Percentiles rank a stretch among this genome's conserved stretches.
Conservation (phyloP, 2,888 invertebrate genomes). For the Podotricha telesiphe region DNA sequence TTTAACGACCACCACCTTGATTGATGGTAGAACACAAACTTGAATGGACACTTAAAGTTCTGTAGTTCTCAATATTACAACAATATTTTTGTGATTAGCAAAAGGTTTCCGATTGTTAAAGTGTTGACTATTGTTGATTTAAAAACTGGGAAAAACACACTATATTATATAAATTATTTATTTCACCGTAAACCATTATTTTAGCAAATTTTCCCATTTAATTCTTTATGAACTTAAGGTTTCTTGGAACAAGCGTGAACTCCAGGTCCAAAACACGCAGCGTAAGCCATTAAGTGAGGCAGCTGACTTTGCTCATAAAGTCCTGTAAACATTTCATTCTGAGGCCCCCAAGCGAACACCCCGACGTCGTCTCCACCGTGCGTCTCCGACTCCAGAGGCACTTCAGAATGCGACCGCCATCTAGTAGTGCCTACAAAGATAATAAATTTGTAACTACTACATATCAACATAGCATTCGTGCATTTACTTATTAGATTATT, state of each 20-base stretch:
- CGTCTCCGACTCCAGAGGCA: slow-evolving; percentile 85
- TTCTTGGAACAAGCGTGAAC: slow-evolving; percentile 58
- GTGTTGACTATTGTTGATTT: not conserved
- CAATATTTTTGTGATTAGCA: not conserved
- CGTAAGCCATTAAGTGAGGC: slow-evolving; percentile 89
- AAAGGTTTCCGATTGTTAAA: not conserved
- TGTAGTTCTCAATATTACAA: not conserved
- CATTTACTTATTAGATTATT: too few relatives aligned
- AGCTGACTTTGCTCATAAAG: slow-evolving; percentile 90
- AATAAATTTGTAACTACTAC: too few relatives aligned
- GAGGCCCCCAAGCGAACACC: slow-evolving; percentile 88
- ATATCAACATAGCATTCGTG: too few relatives aligned
- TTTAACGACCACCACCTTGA: slow-evolving; percentile 44
- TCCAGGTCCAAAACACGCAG: slow-evolving; percentile 86
- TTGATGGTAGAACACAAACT: slow-evolving; percentile 40
- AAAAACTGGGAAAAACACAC: not conserved
- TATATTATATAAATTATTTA: not conserved
- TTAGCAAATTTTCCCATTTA: not conserved
- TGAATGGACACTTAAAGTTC: slow-evolving; percentile 29
- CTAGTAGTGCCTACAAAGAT: slow-evolving; percentile 47
- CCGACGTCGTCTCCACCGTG: slow-evolving; percentile 92
- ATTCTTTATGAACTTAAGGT: not conserved
- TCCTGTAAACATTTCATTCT: slow-evolving; percentile 89
- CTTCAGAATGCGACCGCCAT: slow-evolving; percentile 68
- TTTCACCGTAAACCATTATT: not conserved